phyloP scores from a whole-genome alignment of 2,113 vertebrate genomes.

The Cynocephalus volans region DNA sequence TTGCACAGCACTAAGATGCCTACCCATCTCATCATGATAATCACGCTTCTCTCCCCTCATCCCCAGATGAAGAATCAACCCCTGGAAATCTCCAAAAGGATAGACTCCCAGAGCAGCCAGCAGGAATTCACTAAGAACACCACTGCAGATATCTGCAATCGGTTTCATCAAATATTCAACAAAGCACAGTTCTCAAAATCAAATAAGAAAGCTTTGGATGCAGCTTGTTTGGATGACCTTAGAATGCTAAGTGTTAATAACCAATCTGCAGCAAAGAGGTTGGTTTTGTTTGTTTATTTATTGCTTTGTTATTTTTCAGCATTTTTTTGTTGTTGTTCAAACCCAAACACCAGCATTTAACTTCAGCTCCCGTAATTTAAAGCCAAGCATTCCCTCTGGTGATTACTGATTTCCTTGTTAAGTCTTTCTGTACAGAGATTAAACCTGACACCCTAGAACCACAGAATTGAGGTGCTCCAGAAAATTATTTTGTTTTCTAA shows the following conservation, averaged over 20 bases:
- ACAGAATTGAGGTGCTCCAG: neutral
- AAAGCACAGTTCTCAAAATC: constrained; percentile 79
- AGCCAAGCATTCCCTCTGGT: neutral
- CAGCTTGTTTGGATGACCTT: neutral
- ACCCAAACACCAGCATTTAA: constrained; percentile 32
- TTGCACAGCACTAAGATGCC: neutral
- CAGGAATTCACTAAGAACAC: constrained; percentile 72
- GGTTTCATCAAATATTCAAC: constrained; percentile 86
- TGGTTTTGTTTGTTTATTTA: neutral
- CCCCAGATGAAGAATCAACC: constrained; percentile 60
- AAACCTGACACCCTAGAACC: constrained; percentile 27
- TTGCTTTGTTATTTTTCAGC: neutral
- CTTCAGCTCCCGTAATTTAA: neutral
- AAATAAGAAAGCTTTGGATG: constrained; percentile 65
- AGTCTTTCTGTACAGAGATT: neutral
- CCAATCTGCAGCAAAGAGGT: neutral
- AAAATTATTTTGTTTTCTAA: neutral
- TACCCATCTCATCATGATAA: neutral
- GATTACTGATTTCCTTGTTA: constrained; percentile 4
- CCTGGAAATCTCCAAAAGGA: constrained; percentile 73
- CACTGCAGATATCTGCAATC: constrained; percentile 80
- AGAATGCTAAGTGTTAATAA: neutral
- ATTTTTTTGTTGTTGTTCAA: constrained; percentile 65
- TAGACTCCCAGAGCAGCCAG: constrained; percentile 67
- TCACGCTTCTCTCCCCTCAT: neutral